Evolutionary conservation across 2,797 vertebrate genomes (phyloP), one percentile per base, ranked within the genome.

Genomic region (Anas acuta): DNA sequence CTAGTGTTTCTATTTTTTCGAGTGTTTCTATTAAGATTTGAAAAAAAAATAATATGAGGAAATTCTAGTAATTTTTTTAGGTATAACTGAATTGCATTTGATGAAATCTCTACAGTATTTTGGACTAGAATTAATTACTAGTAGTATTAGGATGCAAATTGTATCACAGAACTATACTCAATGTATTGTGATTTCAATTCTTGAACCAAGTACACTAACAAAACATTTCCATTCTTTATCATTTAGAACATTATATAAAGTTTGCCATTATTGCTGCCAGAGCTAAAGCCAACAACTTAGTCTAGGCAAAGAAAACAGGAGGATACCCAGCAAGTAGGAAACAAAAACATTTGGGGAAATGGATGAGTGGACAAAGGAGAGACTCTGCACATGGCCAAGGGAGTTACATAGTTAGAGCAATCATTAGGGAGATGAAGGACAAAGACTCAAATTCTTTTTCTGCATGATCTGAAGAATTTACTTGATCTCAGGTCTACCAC

Each of bases 201-300:
- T 73, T 39, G 53, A 70, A 35, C 30, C 22, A 74, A 25, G 13
- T 56, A 25, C 19, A 35, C 28, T 43, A 61, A 39, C 9, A 61
- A 73, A 88, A 62, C 49, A 19, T 70, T 91, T 91, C 39, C 9
- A 9, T 84, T 79, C 39, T 89, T 83, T 67, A 92, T 32, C 17
- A 9, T 87, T 79, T 53, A 89, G 78, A 79, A 84, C 76, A 41
- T 70, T 91, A 60, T 78, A 82, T 76, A 73, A n/a, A 62, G 81
- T 87, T 96, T 93, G 78, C 74, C 87, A 32, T 89, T 82, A 35
- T 33, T 93, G 60, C 57, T 92, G 81, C 87, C 60, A 87, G 67
- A 0, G 2, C 77, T 71, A 94, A 85, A 93, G 62, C 41, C 61
- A 94, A 28, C 76, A 39, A 86, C 70, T 87, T 73, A 86, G 64